These are phyloP conservation scores for Bungarus multicinctus DNA, from an alignment of 2,113 vertebrate genomes.

Conservation along the genomic window DNA sequence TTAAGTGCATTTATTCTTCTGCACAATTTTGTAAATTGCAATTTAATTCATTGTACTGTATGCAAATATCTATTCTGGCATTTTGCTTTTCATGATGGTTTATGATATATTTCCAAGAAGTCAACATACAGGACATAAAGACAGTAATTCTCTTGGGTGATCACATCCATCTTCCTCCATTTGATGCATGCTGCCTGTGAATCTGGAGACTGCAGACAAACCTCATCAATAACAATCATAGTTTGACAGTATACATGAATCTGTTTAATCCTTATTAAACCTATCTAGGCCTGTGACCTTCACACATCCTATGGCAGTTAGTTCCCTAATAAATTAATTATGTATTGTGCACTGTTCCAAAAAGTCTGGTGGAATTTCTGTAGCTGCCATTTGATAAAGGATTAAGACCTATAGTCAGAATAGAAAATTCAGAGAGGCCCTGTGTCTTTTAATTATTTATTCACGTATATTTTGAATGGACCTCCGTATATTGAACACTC, in stretches of 20 bases:
- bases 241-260: neutral
- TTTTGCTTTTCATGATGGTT: neutral
- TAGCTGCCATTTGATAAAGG: neutral
- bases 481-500: neutral
- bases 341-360: neutral
- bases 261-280: neutral
- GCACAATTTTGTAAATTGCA: neutral
- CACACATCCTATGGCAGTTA: neutral
- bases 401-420: neutral
- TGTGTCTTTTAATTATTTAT: neutral
- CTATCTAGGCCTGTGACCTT: neutral
- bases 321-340: neutral
- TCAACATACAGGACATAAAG: neutral
- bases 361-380: neutral
- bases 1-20: neutral
- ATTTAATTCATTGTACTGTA: neutral
- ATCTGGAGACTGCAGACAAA: neutral
- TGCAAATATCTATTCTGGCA: neutral
- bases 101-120: neutral
- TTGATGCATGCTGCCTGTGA: neutral
- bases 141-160: neutral
- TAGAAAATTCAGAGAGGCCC: neutral
- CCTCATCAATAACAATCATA: neutral
- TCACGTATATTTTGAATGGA: neutral
- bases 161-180: neutral